Evolutionary conservation across 2,113 vertebrate genomes (phyloP), one percentile per base, ranked within the genome.

Genomic region (Murina feae): DNA sequence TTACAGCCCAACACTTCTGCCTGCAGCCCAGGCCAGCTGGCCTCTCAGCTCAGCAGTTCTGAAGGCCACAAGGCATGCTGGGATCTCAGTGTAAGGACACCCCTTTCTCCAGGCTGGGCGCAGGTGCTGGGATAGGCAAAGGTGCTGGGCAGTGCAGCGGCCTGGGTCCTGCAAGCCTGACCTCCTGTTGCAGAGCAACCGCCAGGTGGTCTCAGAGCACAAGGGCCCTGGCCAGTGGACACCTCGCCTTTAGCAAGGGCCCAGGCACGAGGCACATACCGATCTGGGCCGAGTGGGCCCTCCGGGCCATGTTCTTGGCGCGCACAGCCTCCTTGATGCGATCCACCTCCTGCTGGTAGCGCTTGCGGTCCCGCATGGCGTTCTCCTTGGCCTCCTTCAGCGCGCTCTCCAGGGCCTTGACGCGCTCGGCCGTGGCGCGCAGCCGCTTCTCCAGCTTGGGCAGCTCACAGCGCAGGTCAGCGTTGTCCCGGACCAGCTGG

Each of bases 311-410:
- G 98, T 99, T 99, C 97, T 99, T 99, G 97, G 99, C 98, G n/a
- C 99, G 98, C 72, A 99, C 99, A 0, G 99, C 99, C 97, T 99
- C 99, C 95, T 99, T 99, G 96, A 99, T 99, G 96, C 99, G 99
- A 95, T 99, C 99, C 47, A 99, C 99, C 96, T 99, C 99, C 98
- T 99, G 99, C 98, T 99, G 99, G 98, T 99, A 99, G 79, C 99
- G 98, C 80, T 99, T 99, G 95, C 99, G 99, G 98, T 99, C 99
- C 32, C 99, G 97, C 98, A 99, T 99, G 97, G 99, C 98, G 0
- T 98, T 99, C 95, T 99, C 99, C 98, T 99, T 99, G 97, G 99
- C 99, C 92, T 99, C 99, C 98, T 99, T 99, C 97, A 99, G 98
- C 8, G 99, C 99, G 0, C 98, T 98, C 98, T 99, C 99, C 98